A percentile compares a stretch with the other conserved stretches of the same genome.
phyloP scores from a whole-genome alignment of 2,113 vertebrate genomes.

The Lamprologus speciosus region DNA sequence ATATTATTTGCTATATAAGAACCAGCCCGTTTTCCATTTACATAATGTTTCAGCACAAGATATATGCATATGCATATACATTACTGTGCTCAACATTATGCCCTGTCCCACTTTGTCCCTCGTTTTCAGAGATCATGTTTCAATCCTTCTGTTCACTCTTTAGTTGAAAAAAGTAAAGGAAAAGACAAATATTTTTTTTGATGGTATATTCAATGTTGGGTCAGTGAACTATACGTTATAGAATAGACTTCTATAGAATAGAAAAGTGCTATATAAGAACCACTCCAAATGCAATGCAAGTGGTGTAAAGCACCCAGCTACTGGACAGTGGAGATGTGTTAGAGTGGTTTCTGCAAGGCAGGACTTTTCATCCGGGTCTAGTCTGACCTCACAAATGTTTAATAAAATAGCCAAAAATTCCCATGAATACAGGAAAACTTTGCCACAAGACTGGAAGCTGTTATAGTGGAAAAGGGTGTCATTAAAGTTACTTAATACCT shows the following conservation, averaged over 20 bases:
- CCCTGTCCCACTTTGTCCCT: background rate
- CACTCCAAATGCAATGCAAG: background rate
- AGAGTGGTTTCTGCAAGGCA: background rate
- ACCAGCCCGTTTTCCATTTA: accelerated
- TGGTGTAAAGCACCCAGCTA: background rate
- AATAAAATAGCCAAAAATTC: background rate
- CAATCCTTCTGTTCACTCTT: background rate
- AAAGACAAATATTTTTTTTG: background rate
- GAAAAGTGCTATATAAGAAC: background rate
- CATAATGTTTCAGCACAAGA: background rate
- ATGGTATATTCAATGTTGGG: background rate
- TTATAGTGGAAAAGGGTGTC: background rate
- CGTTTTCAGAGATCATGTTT: background rate
- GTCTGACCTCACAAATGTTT: background rate
- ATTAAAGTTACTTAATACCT: background rate
- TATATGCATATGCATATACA: background rate
- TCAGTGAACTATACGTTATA: background rate
- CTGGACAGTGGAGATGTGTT: background rate
- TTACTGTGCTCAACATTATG: background rate
- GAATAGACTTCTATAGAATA: background rate
- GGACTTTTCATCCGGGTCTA: background rate
- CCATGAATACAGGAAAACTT: background rate
- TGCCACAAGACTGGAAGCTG: background rate
- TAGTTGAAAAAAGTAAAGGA: background rate
- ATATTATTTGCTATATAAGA: background rate